Evolutionary conservation across 1,140 invertebrate species (phyloP), one percentile per base, ranked within the genome.

Genomic region (Polypedilum pembai): DNA sequence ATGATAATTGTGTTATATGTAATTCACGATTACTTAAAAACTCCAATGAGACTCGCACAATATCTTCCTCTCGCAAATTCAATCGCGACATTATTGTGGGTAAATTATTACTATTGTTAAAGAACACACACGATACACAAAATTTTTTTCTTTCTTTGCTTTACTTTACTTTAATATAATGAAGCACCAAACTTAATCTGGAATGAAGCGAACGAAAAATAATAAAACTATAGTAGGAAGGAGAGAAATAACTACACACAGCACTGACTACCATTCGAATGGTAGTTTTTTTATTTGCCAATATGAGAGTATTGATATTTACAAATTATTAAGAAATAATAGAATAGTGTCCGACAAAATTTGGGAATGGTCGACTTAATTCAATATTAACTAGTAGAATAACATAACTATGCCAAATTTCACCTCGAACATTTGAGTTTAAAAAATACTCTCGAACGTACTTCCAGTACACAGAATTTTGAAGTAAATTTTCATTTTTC

Each of bases 1-100:
- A 81, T 8, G 93, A 92, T 41, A 98, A 84, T 87, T 98, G 94
- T 21, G 94, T 91, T 77, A 95, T 94, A 83, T 93, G 92, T 77
- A 98, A 85, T 76, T 94, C 90, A 24, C 95, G 87, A 79, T 94
- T 94, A 80, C 95, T 89, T 66, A 98, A 87, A 84, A 98, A 98
- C 85, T 98, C 96, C 73, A 96, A 86, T 40, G 94, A 86, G 79
- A 97, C 85, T 78, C 93, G 91, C 77, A 98, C 90, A 77, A 97
- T 92, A 82, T 98, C 95, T 83, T 93, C 90, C 85, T 98, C 96
- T 74, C 89, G 89, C 79, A 96, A 86, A 78, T 88, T 89, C 77
- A 95, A 86, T 79, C 92, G 90, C 80, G 92, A 69, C 17, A 20
- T 33, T 33, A 33, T 33, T 33, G 24, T 33, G 24, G 24, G 24